These are phyloP conservation scores for Dasypogon diadema DNA, from an alignment of 2,888 invertebrate genomes.

Conservation along the genomic window DNA sequence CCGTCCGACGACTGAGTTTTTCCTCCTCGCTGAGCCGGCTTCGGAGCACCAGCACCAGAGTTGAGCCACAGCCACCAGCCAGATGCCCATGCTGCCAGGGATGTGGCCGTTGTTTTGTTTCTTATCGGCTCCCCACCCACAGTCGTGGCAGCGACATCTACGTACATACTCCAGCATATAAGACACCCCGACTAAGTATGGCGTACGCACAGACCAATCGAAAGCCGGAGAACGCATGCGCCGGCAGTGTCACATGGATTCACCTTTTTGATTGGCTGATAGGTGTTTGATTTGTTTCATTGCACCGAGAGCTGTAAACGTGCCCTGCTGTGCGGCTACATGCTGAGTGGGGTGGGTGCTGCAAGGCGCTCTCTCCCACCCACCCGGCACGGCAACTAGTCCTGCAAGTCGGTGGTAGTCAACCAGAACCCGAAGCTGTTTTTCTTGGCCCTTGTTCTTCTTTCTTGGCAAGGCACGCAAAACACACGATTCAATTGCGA, in stretches of 20 bases:
- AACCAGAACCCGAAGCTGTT: neutral
- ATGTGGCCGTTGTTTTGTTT: constrained; percentile 18
- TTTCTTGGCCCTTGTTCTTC: neutral
- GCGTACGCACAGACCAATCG: constrained; percentile 67
- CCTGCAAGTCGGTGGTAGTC: neutral
- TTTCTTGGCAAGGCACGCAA: neutral
- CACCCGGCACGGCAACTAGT: neutral
- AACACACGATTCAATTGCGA: neutral
- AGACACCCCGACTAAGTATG: constrained; percentile 62
- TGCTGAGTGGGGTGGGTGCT: constrained; percentile 27
- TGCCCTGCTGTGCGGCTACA: neutral
- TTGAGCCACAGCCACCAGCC: neutral
- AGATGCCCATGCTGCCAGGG: constrained; percentile 19
- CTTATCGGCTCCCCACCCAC: constrained; percentile 31
- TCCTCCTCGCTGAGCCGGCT: constrained; percentile 7
- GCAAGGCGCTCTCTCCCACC: constrained; percentile 20
- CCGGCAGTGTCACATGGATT: constrained; percentile 38
- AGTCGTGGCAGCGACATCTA: neutral
- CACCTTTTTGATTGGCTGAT: constrained; percentile 50
- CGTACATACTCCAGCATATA: constrained; percentile 3
- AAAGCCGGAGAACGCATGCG: constrained; percentile 64
- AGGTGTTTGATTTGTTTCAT: constrained; percentile 33
- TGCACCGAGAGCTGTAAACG: constrained; percentile 4
- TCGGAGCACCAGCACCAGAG: neutral
- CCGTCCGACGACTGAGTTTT: neutral